These are phyloP conservation scores for Meiosimyza platycephala DNA, from an alignment of 2,888 invertebrate genomes.

Conservation along the genomic window DNA sequence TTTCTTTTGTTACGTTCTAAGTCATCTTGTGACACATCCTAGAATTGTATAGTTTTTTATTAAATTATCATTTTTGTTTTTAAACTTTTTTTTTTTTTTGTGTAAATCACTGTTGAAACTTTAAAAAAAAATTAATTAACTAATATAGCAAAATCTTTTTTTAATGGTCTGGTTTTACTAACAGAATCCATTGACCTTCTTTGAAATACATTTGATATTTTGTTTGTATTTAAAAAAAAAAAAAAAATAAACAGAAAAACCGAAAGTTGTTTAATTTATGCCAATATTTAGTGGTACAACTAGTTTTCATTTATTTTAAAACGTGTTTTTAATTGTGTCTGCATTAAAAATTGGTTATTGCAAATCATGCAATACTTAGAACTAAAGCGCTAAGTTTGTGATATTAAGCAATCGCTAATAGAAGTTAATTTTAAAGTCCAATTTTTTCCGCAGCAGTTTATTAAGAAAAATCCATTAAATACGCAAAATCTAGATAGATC, in stretches of 20 bases:
- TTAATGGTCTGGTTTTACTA: background rate
- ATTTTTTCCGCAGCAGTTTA: too few relatives aligned
- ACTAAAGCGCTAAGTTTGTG: too few relatives aligned
- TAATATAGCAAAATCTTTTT: background rate
- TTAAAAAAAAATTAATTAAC: too few relatives aligned
- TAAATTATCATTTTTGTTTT: conserved; percentile 3
- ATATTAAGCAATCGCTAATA: too few relatives aligned
- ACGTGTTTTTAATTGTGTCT: background rate
- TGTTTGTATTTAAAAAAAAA: background rate
- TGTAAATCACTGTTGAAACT: too few relatives aligned
- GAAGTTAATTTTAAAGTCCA: too few relatives aligned
- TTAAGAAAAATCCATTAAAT: too few relatives aligned
- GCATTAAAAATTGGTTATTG: too few relatives aligned
- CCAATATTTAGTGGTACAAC: background rate
- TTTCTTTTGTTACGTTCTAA: conserved; percentile 78
- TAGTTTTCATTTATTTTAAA: background rate
- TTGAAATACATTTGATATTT: conserved; percentile 3
- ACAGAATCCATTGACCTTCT: background rate
- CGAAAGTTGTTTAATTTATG: conserved; percentile 17
- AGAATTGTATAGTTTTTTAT: conserved; percentile 49
- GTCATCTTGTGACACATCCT: conserved; percentile 69
- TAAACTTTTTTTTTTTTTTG: too few relatives aligned
- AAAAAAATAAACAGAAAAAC: background rate
- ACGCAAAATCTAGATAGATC: too few relatives aligned
- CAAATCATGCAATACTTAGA: too few relatives aligned